These are phyloP conservation scores for Glyphotaelius pellucidus DNA, from an alignment of 2,888 invertebrate species.

Conservation along the genomic window DNA sequence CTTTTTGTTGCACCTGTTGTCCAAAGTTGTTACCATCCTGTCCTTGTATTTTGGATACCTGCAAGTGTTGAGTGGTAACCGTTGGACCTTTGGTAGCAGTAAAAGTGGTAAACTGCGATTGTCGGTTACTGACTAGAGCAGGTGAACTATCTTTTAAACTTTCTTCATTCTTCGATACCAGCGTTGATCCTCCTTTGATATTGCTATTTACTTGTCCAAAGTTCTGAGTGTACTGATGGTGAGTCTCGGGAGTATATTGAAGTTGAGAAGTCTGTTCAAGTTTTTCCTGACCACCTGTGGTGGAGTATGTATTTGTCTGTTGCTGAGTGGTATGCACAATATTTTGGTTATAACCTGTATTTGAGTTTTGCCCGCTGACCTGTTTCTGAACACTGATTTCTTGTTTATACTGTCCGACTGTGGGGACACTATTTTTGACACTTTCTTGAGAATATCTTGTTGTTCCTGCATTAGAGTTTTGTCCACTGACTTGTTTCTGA, in stretches of 20 bases:
- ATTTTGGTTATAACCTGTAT: not conserved
- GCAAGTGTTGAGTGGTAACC: not conserved
- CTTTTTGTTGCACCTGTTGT: conserved; percentile 24
- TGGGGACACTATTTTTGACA: not conserved
- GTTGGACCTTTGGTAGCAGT: conserved; percentile 18
- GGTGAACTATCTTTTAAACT: not conserved
- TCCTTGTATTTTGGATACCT: conserved; percentile 45
- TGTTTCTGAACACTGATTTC: not conserved
- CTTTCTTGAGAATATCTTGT: not conserved
- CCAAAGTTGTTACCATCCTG: conserved; percentile 17
- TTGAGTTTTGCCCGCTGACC: not conserved
- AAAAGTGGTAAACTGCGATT: not conserved
- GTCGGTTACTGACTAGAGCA: not conserved
- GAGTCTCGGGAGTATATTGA: not conserved
- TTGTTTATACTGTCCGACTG: not conserved
- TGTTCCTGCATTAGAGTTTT: not conserved
- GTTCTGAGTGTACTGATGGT: not conserved
- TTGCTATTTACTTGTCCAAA: not conserved
- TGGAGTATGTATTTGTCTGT: conserved; percentile 10
- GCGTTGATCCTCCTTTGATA: not conserved
- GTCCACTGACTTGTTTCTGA: not conserved
- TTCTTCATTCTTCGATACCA: not conserved
- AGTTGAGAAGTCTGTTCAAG: not conserved
- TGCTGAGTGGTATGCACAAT: not conserved
- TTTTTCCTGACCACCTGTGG: not conserved